Conservation (phyloP, 2,113 vertebrate genomes). For the Theropithecus gelada region DNA sequence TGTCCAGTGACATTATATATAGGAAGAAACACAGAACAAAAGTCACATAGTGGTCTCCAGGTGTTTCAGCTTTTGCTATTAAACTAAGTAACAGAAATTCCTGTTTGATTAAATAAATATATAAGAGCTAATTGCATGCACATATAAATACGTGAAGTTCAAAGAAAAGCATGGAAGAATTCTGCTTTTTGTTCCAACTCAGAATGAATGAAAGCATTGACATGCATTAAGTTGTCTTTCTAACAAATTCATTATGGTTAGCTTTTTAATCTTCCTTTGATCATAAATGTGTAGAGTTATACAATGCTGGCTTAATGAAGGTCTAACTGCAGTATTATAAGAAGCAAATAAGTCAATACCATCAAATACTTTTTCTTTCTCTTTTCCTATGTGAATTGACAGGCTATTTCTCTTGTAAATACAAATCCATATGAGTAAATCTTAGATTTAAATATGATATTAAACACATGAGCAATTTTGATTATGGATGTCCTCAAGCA, state of each 20-base stretch:
- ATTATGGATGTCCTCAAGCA: background rate
- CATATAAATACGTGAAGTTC: constrained; percentile 28
- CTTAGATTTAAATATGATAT: constrained; percentile 15
- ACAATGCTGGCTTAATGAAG: constrained; percentile 47
- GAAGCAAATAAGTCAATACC: background rate
- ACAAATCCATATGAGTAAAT: background rate
- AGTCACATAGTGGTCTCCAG: constrained; percentile 18
- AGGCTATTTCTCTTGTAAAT: background rate
- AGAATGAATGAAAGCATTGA: constrained; percentile 35
- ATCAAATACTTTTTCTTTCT: background rate
- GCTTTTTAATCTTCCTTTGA: constrained; percentile 41
- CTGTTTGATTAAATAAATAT: constrained; percentile 44
- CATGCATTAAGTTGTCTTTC: constrained; percentile 26
- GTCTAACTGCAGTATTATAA: constrained; percentile 6
- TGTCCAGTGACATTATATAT: background rate
- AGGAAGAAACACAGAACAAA: constrained; percentile 41
- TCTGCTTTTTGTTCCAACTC: constrained; percentile 27
- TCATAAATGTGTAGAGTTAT: background rate
- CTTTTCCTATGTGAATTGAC: background rate
- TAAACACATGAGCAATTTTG: constrained; percentile 16
- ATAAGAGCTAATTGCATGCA: constrained; percentile 4
- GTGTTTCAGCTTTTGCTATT: constrained; percentile 56
- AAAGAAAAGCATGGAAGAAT: constrained; percentile 40
- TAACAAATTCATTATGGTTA: constrained; percentile 27
- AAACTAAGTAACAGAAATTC: constrained; percentile 66